Evolutionary conservation across 1,140 invertebrate species (phyloP), one percentile per base, ranked within the genome.

Genomic region (Phortica variegata): DNA sequence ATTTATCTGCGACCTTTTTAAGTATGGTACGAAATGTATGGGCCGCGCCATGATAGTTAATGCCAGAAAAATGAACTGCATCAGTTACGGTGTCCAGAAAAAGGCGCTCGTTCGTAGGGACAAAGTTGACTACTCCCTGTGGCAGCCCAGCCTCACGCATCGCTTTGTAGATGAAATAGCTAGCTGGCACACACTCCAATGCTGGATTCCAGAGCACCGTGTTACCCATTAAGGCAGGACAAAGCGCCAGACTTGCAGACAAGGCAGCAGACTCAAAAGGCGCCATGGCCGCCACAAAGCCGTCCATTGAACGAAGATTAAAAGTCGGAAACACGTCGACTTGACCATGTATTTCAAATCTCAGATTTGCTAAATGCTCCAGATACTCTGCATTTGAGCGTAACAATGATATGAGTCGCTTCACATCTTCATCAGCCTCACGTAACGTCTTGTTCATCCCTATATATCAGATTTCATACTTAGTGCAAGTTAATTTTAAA

Each of bases 181-280:
- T 97, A 7, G 93, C 95, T 3, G 98, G 80, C 3, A 98, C 75
- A 31, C 96, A 93, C 12, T 95, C 97, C 65, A 97, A 92, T 3
- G 95, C 96, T 3, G 97, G 96, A 77, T 98, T 99, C 96, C 96
- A 99, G 26, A 99, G 60, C 3, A 96, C 91, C 12, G 86, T 84
- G 78, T 97, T 97, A 12, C 96, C 96, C 91, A 97, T 96, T n/a
- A 98, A 78, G 18, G 95, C 92, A 6, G 97, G 96, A 10, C 95
- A 94, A 56, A 93, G 90, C 1, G 91, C 87, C 26, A 99, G 79
- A 79, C 98, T 97, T 21, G 95, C 95, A 43, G 94, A 95, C 65
- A 98, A 97, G 2, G 96, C 95, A 26, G 95, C 97, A 68, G 98
- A 99, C 78, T 99, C 98, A 73, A 99, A 99, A 0, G 97, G 96